Base-by-base conservation (phyloP, 2,888 invertebrate genomes). In the Cabera pusaria region DNA sequence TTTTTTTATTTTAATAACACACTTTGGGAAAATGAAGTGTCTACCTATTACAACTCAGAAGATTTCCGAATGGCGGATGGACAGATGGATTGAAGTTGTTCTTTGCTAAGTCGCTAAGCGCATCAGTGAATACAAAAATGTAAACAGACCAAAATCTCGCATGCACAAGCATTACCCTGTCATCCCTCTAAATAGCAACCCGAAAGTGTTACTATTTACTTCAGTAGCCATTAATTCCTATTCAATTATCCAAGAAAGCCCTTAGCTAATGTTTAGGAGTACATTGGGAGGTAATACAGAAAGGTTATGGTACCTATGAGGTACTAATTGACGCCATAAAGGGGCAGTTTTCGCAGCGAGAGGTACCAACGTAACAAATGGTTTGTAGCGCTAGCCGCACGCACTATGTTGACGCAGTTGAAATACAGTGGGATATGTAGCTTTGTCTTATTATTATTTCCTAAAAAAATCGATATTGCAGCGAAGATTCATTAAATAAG, bases 311-410 rank as follows among this genome's bases (percentile, higher is more conserved):
- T 52, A 54, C 70, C 77, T 77, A 79, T 77, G 70, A 69, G 60
- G 57, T 53, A 56, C 71, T 79, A 80, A 82, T 79, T 77, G 75
- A 64, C 56, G 64, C 66, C 51, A 72, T 77, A 73, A 76, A 76
- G 63, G 71, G n/a, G 66, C 64, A 67, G 65, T 75, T 78, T 61
- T 32, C 63, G 69, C 67, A 68, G 51, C 47, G 52, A 67, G 51
- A 53, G 48, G 57, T 56, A 62, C 64, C 73, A 77, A 73, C 66
- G 71, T 72, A 72, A 72, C 70, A 62, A 73, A 76, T 74, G 14
- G 19, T 71, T 59, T 60, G 6, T 41, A 26, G 27, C 26, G 27
- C 18, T 38, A 28, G 21, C 45, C 39, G 21, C 45, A 45, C 42
- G 41, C 38, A 43, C 26, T 3, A 16, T 1, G 10, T 6, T n/a